Conservation (phyloP, 2,797 vertebrate genomes). For the Tragopan temminckii region DNA sequence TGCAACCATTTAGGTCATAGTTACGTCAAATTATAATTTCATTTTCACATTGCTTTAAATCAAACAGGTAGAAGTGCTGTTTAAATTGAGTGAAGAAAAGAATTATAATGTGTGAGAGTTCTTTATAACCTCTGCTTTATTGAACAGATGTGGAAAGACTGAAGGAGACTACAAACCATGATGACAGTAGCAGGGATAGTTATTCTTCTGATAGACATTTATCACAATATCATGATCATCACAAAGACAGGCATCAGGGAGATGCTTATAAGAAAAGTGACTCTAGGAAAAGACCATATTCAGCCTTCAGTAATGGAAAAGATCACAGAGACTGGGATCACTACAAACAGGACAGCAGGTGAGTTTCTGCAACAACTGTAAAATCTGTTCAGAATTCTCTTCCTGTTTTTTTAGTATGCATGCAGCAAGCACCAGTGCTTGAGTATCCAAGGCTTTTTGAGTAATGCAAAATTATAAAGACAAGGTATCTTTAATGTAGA, state of each 20-base stretch:
- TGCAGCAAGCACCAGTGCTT: neutral
- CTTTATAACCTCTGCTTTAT: slow-evolving; percentile 45
- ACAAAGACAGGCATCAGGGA: slow-evolving; percentile 89
- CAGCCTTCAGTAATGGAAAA: slow-evolving; percentile 96
- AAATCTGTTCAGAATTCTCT: neutral
- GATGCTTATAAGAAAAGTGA: slow-evolving; percentile 90
- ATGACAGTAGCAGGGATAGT: slow-evolving; percentile 97
- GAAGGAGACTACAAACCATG: slow-evolving; percentile 93
- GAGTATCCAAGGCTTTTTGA: neutral
- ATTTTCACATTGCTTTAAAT: neutral
- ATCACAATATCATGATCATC: slow-evolving; percentile 88
- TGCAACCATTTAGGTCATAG: neutral
- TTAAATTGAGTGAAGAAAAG: neutral
- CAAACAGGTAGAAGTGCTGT: neutral
- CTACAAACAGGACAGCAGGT: slow-evolving; percentile 86
- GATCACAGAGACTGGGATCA: slow-evolving; percentile 92
- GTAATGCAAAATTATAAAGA: neutral
- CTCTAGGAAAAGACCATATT: slow-evolving; percentile 91
- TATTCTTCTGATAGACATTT: slow-evolving; percentile 93
- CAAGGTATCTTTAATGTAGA: neutral
- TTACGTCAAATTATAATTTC: neutral
- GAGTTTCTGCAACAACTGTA: slow-evolving; percentile 52
- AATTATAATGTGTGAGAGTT: neutral
- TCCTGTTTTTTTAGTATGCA: neutral
- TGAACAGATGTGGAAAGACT: slow-evolving; percentile 91